Evolutionary conservation across 2,888 invertebrate species (phyloP), one percentile per base, ranked within the genome.

Genomic region (Aphodius granarius): DNA sequence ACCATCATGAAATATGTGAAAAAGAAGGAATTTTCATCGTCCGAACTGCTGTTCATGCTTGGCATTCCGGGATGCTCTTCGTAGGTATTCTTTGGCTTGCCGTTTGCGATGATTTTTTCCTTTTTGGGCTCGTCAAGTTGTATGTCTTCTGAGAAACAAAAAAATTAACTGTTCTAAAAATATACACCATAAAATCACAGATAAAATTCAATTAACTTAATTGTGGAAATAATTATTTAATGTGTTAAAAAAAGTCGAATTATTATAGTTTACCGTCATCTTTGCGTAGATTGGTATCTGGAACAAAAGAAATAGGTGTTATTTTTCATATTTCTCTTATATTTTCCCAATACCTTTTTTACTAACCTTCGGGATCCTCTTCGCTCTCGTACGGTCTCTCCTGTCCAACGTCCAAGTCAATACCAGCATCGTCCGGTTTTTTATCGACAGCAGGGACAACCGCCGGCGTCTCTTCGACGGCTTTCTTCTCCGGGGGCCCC

Each of bases 1-100:
- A 91, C 86, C 13, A 92, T 88, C 80, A 92, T 88, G 83, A 94
- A 92, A 84, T 93, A 94, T 0, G 90, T 89, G 85, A 94, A 92
- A 85, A 93, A 92, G 82, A 92, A 91, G 0, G 92, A 91, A 79
- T 91, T 91, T 64, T 90, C 90, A 20, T 88, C 86, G 66, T 89
- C 86, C 6, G 78, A 79, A 5, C 79, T 78, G 73, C 80, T 73
- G 71, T 71, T 78, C 72, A 77, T 78, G 20, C 68, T 76, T 15
- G 77, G 17, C 66, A 76, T 64, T 16, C 19, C 66, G 3, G 72
- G 15, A 4, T 65, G 71, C 22, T 79, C 80, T 75, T 79, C 80
- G 23, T 78, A 75, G 6, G 71, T 78, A 74, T 80, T 77, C n/a
- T 73, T 64, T 6, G 79, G 79, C 72, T 80, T 80, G 1, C 43